A percentile compares a stretch with the other conserved stretches of the same genome.
These are phyloP conservation scores for Clepsis dumicolana DNA, from an alignment of 2,888 invertebrate species.

Conservation along the genomic window DNA sequence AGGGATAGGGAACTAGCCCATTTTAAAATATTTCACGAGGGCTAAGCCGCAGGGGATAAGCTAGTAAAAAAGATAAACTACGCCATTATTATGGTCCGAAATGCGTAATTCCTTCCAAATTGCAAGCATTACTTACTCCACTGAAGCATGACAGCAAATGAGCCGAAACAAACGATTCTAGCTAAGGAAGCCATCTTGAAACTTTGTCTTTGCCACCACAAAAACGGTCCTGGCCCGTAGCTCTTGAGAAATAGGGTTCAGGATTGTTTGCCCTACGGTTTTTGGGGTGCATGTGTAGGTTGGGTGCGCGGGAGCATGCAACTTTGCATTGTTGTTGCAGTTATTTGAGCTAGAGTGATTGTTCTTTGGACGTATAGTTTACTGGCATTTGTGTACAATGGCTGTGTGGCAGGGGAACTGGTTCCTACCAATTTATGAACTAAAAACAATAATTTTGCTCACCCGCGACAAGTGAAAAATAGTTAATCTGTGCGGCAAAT, in stretches of 20 bases:
- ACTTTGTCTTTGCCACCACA: background rate
- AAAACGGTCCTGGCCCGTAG: background rate
- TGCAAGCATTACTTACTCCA: conserved; percentile 15
- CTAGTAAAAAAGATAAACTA: background rate
- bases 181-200: conserved; percentile 17
- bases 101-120: conserved; percentile 18
- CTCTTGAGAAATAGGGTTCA: background rate
- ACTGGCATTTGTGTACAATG: conserved; percentile 18
- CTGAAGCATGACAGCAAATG: conserved; percentile 37
- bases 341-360: conserved; percentile 37
- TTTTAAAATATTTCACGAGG: too few relatives aligned
- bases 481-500: too few relatives aligned
- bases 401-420: conserved; percentile 6
- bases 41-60: too few relatives aligned
- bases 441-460: too few relatives aligned
- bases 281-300: background rate
- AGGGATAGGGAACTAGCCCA: too few relatives aligned
- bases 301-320: conserved; percentile 33
- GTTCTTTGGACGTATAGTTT: conserved; percentile 27
- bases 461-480: too few relatives aligned
- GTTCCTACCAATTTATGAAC: too few relatives aligned
- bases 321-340: conserved; percentile 41
- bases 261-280: background rate
- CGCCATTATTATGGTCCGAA: conserved; percentile 2
- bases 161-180: conserved; percentile 47